Base-by-base conservation (phyloP, 2,888 invertebrate genomes). In the Eretmocerus hayati region DNA sequence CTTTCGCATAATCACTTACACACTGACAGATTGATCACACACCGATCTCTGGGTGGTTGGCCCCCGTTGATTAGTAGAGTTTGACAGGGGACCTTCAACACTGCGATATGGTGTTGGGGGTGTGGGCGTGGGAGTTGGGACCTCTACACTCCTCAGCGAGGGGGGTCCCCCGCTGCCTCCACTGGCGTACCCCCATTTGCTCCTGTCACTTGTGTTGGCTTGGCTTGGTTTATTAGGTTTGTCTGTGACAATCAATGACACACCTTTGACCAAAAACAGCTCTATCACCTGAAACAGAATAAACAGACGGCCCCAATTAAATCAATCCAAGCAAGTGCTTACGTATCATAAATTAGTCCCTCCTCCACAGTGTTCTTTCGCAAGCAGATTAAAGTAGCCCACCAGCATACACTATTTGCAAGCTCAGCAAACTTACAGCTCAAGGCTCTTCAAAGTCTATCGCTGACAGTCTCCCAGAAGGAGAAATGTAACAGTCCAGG, bases 201-300 rank as follows among this genome's bases (percentile, higher is more conserved):
- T 46, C 58, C 53, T 59, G 44, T 64, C 63, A 45, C 60, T 62
- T 26, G 57, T 61, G 58, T 61, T 61, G 51, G 56, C 56, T 39
- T 60, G 61, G 45, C 59, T 59, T 20, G 59, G 51, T 53, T 63
- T 66, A 23, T 66, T 62, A 46, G 62, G 61, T 54, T 69, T 63
- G 59, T 78, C 78, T 57, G 75, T 77, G 54, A 80, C 74, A 58
- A 81, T 78, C 67, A 80, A 76, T 36, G 77, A 77, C 57, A 83
- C 81, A 42, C 77, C 78, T 43, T 75, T 72, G 32, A 78, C 75
- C 56, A 83, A 73, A 70, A 81, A 81, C 54, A 78, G 72, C 63
- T 83, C 83, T 57, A 81, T 75, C 46, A 70, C 74, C 83, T 83
- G 75, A 4, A 71, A 72, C 56, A 53, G 13, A 40, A 2, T 38